Base-by-base conservation (phyloP, 2,113 vertebrate species). In the Noturus placidus region DNA sequence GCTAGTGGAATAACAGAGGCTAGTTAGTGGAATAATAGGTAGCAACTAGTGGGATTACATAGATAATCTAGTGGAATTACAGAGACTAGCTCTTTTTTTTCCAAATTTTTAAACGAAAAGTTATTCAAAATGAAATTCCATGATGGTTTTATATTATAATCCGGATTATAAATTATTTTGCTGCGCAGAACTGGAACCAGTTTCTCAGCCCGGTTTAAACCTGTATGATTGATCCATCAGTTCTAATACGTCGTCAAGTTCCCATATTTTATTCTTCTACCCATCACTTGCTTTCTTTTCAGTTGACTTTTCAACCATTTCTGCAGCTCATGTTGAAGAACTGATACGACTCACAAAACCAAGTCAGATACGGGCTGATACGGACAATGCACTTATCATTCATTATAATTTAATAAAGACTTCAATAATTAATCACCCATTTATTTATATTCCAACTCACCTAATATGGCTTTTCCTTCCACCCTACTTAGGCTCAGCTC, bases 381-480 rank as follows among this genome's bases (percentile, higher is more conserved):
- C 17, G 46, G 46, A 30, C 11, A 33, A 57, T 0, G 7, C 46
- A 19, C 30, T 2, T 50, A 5, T 20, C 20, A 30, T 72, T 35
- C 59, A 35, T 38, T 13, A 50, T 25, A 30, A 57, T 38, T 86
- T 83, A 17, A 88, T 86, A 33, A 77, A 82, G 3, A 1, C 46
- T n/a, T 80, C 13, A 80, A 52, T 38, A 86, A 69, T 80, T 9
- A 69, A 80, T 56, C 50, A 25, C 27, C 27, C 2, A 5, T 76
- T 82, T 38, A 87, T 84, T 67, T 78, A 82, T 78, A 59, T 63
- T 67, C 74, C 22, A 79, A 35, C 54, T 33, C 13, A 46, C 56
- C n/a, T 67, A 27, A 59, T 52, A 57, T 5, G 46, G 19, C 50
- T 25, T 17, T 86, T 83, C 38, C 50, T 80, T 46, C 20, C 56